These are phyloP conservation scores for Eristalis tenax DNA, from an alignment of 2,888 invertebrate species.

Conservation along the genomic window DNA sequence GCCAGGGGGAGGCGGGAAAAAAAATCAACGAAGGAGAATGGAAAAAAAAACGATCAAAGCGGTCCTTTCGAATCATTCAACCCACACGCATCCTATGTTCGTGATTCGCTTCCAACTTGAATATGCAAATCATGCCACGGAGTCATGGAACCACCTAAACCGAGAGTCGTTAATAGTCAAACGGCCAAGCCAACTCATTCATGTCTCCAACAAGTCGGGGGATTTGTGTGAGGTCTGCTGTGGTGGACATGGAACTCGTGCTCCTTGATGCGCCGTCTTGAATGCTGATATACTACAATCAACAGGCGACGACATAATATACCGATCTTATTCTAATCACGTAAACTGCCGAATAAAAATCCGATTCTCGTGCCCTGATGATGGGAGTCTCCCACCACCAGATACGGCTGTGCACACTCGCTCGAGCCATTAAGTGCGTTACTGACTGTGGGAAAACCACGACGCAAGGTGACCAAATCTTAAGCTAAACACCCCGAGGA, in stretches of 20 bases:
- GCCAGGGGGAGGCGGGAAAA: background rate
- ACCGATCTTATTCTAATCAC: constrained; percentile 70
- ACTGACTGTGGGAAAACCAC: constrained; percentile 48
- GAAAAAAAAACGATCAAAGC: constrained; percentile 51
- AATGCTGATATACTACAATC: constrained; percentile 69
- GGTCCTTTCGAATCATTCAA: constrained; percentile 57
- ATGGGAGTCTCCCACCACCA: constrained; percentile 1
- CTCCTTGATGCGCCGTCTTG: constrained; percentile 66
- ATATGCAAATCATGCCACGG: constrained; percentile 65
- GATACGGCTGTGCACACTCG: background rate
- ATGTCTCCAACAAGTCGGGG: constrained; percentile 63
- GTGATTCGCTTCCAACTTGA: constrained; percentile 68
- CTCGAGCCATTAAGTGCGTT: constrained; percentile 44
- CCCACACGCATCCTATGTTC: constrained; percentile 66
- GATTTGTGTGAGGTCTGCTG: constrained; percentile 70
- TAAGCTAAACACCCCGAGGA: constrained; percentile 51
- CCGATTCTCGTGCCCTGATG: constrained; percentile 40
- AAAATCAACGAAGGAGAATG: background rate
- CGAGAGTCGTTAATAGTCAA: constrained; percentile 69
- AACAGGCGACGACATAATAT: constrained; percentile 59
- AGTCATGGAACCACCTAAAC: constrained; percentile 49
- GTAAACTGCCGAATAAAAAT: constrained; percentile 65
- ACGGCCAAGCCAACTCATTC: constrained; percentile 63
- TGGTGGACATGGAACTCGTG: constrained; percentile 72
- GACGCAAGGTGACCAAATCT: constrained; percentile 56